phyloP scores from a whole-genome alignment of 2,888 invertebrate genomes.

The Ernsta delagoae region DNA sequence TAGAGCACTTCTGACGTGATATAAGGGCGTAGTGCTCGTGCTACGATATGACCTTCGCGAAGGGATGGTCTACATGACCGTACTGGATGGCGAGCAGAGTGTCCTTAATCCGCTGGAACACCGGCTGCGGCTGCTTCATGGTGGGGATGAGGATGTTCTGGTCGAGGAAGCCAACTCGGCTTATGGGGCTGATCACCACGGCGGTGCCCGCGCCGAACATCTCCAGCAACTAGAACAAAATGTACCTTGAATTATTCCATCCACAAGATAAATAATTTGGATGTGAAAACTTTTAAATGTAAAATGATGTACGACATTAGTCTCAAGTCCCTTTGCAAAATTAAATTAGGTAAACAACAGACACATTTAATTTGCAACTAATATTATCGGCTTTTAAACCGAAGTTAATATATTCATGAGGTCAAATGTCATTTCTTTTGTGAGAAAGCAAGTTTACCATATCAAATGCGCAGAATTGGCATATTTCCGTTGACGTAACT shows the following conservation, averaged over 20 bases:
- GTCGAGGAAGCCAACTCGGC: conserved; percentile 92
- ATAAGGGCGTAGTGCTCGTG: conserved; percentile 37
- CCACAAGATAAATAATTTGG: neutral
- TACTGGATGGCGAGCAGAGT: conserved; percentile 97
- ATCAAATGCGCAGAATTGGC: conserved; percentile 19
- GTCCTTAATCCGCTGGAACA: conserved; percentile 91
- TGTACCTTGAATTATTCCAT: neutral
- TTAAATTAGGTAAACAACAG: neutral
- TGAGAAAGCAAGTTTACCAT: conserved; percentile 5
- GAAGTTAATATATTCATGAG: conserved; percentile 18
- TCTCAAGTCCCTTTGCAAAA: neutral
- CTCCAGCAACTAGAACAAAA: conserved; percentile 90
- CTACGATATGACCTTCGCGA: conserved; percentile 86
- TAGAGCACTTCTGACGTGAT: conserved; percentile 31
- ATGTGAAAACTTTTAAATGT: no score
- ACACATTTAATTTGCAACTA: neutral
- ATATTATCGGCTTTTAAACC: neutral
- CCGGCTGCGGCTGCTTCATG: conserved; percentile 87
- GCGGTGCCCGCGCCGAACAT: conserved; percentile 99
- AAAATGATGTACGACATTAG: neutral
- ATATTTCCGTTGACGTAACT: conserved; percentile 7
- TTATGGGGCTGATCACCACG: conserved; percentile 96
- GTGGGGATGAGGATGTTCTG: conserved; percentile 89
- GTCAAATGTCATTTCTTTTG: conserved; percentile 24
- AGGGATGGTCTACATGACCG: conserved; percentile 92